Evolutionary conservation across 92 coral and sea anemone genomes (phyloP).

Genomic region (Virgularia gustaviana): DNA sequence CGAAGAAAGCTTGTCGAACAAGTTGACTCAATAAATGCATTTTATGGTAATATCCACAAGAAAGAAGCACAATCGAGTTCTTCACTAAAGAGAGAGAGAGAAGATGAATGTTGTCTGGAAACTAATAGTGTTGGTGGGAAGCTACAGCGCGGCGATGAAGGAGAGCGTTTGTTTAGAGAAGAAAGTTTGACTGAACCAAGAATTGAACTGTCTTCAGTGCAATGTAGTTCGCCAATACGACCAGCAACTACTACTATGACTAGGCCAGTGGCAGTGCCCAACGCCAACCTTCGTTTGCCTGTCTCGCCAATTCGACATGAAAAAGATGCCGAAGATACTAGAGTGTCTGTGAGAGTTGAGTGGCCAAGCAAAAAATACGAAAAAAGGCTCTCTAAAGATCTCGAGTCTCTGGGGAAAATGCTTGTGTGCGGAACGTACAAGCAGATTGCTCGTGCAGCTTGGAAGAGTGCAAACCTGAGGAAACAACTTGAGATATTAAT

Average conservation of each 20-base stretch:
- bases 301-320: neutral
- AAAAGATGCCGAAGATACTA: conserved; percentile 18
- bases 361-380: conserved; percentile 47
- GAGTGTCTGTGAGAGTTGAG: conserved; percentile 37
- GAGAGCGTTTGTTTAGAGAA: neutral
- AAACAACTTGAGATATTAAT: conserved; percentile 44
- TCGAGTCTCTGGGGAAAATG: conserved; percentile 63
- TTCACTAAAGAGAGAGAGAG: neutral
- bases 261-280: neutral
- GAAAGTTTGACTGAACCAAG: neutral
- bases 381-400: conserved; percentile 50
- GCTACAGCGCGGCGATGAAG: neutral
- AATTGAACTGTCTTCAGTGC: too few relatives aligned
- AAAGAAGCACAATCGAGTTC: neutral
- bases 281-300: neutral
- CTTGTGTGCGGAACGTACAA: conserved; percentile 55
- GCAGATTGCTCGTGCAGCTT: conserved; percentile 62
- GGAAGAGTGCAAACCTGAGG: conserved; percentile 41
- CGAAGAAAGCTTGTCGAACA: conserved; percentile 16
- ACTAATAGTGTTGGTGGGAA: neutral
- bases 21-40: neutral
- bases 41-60: neutral
- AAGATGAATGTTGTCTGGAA: neutral
- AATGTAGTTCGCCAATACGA: neutral
- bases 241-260: neutral